Evolutionary conservation across 2,888 invertebrate species (phyloP), one percentile per base, ranked within the genome.

Genomic region (Phortica magna): DNA sequence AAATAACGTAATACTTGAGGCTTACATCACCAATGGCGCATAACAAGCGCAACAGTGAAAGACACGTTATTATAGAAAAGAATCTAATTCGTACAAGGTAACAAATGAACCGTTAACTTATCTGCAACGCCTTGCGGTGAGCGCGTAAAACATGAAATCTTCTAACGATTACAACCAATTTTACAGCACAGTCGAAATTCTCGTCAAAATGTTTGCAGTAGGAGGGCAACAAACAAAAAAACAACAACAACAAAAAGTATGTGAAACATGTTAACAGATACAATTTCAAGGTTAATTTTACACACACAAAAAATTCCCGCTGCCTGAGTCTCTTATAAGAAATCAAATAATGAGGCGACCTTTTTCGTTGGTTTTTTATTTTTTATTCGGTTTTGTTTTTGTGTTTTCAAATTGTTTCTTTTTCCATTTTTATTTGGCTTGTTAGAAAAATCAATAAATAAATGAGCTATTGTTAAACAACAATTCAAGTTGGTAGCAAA

Each of bases 271-370:
- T 71, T 71, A 31, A 71, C 53, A 71, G 55, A 41, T 42, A 55
- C 31, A 55, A 71, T 78, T 78, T 81, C 80, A 83, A 83, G 83
- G 83, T 83, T 76, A 71, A 43, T 39, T 61, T 77, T 78, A 79
- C 80, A 80, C 80, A 80, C 53, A 71, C 19, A 43, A 68, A 22
- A 68, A 68, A 48, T 19, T 43, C 68, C 68, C 48, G 22, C 22
- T 61, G 55, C 7, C 9, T 61, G 17, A 61, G 48, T 9, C 48
- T 48, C 31, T 31, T 10, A 59, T 17, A 65, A 65, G 41, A 65
- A 65, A 65, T 41, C 17, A 65, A 65, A n/a, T 65, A 65, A 65
- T n/a, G 31, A 65, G n/a, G 65, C 41, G 65, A 55, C 55, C 55
- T 55, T 55, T 55, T 55, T 17, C 9, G n/a, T 12, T 41, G 31